Percentiles rank a stretch among this genome's conserved stretches.
Evolutionary conservation across 2,888 invertebrate species (phyloP).

Genomic region (Parnassius orleans): DNA sequence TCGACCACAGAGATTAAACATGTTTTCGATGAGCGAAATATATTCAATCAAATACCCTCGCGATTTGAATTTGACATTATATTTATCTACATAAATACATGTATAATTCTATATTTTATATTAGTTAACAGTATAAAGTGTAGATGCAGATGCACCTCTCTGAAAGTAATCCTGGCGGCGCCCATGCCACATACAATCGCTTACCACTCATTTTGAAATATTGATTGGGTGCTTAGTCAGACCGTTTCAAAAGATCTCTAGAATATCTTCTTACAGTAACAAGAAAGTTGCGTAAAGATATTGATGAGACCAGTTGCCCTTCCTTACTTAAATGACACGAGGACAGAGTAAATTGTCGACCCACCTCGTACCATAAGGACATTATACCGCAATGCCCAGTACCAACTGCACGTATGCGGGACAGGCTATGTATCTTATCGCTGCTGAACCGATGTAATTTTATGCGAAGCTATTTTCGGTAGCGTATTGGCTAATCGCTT

Average conservation of each 20-base stretch:
- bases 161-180: slow-evolving; percentile 7
- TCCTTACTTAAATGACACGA: slow-evolving; percentile 49
- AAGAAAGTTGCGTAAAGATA: slow-evolving; percentile 52
- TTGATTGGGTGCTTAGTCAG: slow-evolving; percentile 42
- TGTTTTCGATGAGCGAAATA: too few species aligned
- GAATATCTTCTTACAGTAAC: slow-evolving; percentile 44
- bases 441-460: too few species aligned
- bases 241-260: slow-evolving; percentile 46
- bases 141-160: too few species aligned
- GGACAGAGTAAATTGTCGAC: slow-evolving; percentile 41
- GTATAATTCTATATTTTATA: too few species aligned
- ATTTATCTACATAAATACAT: too few species aligned
- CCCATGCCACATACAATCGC: slow-evolving; percentile 22
- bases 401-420: slow-evolving; percentile 16
- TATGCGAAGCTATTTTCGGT: too few species aligned
- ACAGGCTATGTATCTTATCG: slow-evolving; percentile 1
- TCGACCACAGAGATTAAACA: too few species aligned
- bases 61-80: too few species aligned
- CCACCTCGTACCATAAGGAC: slow-evolving; percentile 7
- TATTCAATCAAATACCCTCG: too few species aligned
- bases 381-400: background rate
- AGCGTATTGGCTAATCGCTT: too few species aligned
- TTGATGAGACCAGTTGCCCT: slow-evolving; percentile 44
- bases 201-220: slow-evolving; percentile 36
- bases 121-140: too few species aligned